phyloP scores from a whole-genome alignment of 1,140 invertebrate species.

The Delia radicum region DNA sequence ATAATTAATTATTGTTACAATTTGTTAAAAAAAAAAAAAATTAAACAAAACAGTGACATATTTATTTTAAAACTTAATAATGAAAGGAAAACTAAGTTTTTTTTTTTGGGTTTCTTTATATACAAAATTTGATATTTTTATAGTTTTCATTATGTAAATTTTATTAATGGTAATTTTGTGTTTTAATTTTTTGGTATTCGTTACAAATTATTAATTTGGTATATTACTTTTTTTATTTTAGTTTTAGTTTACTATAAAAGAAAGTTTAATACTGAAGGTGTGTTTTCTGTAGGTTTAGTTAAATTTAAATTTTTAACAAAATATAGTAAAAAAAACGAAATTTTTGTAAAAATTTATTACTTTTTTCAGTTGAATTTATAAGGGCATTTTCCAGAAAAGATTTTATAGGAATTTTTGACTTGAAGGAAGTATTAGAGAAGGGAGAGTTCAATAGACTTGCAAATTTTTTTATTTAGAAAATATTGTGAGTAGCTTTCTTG shows the following conservation, averaged over 20 bases:
- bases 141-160: background rate
- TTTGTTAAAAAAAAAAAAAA: background rate
- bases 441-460: too few species aligned
- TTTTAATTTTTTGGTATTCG: too few species aligned
- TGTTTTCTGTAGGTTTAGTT: background rate
- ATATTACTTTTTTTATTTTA: too few species aligned
- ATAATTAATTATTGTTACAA: slow-evolving; percentile 22
- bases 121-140: background rate
- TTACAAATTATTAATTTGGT: background rate
- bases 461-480: too few species aligned
- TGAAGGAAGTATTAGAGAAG: too few species aligned
- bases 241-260: too few species aligned
- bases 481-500: too few species aligned
- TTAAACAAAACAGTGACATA: background rate
- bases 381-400: too few species aligned
- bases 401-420: too few species aligned
- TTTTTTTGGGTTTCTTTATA: background rate
- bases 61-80: background rate
- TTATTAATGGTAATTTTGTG: background rate
- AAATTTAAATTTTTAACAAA: too few species aligned
- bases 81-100: background rate
- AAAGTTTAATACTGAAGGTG: too few species aligned
- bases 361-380: too few species aligned
- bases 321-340: background rate
- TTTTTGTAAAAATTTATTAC: background rate